Percentiles rank a stretch among this genome's conserved stretches.
Conservation (phyloP, 2,113 vertebrate genomes). For the Rhea pennata region DNA sequence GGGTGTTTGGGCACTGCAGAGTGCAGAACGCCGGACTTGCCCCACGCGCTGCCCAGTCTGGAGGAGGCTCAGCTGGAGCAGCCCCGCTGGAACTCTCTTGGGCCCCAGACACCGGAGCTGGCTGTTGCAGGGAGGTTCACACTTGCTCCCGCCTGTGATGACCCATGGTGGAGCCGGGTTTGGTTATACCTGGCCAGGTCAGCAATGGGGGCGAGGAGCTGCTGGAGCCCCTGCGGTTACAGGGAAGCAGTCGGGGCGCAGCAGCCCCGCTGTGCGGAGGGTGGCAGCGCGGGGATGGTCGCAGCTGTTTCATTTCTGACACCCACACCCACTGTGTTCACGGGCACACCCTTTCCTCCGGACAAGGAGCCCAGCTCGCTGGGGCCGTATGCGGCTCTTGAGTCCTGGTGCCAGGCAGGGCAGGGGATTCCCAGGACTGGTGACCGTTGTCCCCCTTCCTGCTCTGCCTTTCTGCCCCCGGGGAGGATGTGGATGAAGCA, state of each 20-base stretch:
- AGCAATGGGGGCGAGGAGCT: not conserved
- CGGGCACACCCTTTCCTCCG: not conserved
- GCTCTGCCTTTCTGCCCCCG: not conserved
- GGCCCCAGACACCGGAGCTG: fast-evolving
- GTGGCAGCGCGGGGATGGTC: not conserved
- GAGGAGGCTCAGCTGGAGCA: no score
- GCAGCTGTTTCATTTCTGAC: not conserved
- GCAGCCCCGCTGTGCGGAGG: not conserved
- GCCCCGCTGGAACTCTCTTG: no score
- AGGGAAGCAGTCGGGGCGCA: not conserved
- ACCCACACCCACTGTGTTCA: not conserved
- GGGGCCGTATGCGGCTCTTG: fast-evolving
- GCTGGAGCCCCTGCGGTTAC: not conserved
- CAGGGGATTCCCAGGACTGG: not conserved
- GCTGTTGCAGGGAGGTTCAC: not conserved
- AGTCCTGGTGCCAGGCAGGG: not conserved
- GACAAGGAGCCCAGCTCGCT: not conserved
- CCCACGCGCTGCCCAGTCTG: no score
- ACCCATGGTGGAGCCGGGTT: fast-evolving
- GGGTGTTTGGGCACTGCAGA: no score
- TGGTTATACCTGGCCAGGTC: no score
- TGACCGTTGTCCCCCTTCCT: fast-evolving
- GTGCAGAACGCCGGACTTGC: no score
- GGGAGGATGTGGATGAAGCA: not conserved
- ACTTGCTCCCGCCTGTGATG: not conserved